Percentiles rank a stretch among this genome's conserved stretches.
Evolutionary conservation across 2,797 vertebrate species (phyloP).

Genomic region (Neoniphon sammara): DNA sequence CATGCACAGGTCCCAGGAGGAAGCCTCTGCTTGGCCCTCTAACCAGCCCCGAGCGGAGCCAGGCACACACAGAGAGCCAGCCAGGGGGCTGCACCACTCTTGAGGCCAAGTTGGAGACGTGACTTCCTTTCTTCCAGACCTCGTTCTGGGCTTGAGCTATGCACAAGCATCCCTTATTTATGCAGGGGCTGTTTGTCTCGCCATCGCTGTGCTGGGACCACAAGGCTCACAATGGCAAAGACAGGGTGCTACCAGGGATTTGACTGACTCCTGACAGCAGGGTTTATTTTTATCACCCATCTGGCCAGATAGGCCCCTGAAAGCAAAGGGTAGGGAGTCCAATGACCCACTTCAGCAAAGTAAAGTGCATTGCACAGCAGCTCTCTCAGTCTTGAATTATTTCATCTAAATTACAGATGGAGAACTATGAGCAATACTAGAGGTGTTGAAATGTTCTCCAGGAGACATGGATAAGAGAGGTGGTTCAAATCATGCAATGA

Average conservation of each 20-base stretch:
- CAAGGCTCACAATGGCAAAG: constrained; percentile 63
- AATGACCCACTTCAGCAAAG: constrained; percentile 81
- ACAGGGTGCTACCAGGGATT: constrained; percentile 69
- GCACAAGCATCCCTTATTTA: constrained; percentile 71
- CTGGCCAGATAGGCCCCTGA: constrained; percentile 78
- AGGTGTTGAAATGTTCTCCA: constrained; percentile 38
- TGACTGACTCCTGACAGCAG: constrained; percentile 80
- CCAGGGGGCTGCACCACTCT: constrained; percentile 65
- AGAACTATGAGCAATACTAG: constrained; percentile 12
- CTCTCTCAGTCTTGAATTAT: constrained; percentile 66
- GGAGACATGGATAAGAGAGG: neutral
- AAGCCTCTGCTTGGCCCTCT: constrained; percentile 65
- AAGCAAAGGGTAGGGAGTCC: constrained; percentile 72
- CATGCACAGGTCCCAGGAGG: constrained; percentile 53
- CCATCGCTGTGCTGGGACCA: constrained; percentile 61
- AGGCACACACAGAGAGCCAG: constrained; percentile 68
- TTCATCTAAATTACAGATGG: constrained; percentile 60
- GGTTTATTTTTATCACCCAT: constrained; percentile 84
- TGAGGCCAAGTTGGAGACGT: constrained; percentile 66
- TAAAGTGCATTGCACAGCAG: constrained; percentile 73
- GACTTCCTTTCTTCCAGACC: constrained; percentile 74
- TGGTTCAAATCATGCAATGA: neutral
- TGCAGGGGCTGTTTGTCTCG: constrained; percentile 69
- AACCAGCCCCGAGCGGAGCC: constrained; percentile 74
- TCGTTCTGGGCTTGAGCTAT: constrained; percentile 57